Conservation (phyloP, 2,797 vertebrate genomes). For the Sphenopsis melanotis region DNA sequence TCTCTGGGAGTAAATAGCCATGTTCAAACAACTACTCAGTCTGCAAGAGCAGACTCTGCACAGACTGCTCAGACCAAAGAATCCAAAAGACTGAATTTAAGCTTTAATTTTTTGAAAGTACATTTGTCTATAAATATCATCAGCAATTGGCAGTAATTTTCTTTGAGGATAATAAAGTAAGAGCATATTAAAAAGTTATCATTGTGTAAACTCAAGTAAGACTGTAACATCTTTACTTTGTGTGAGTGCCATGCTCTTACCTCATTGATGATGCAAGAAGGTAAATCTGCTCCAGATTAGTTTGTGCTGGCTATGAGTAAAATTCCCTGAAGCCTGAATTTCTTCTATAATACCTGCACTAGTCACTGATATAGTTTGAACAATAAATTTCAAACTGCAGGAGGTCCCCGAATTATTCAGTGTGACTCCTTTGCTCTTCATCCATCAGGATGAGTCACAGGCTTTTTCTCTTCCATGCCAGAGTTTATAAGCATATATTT, state of each 20-base stretch:
- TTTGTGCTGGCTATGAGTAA: not conserved
- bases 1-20: not conserved
- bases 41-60: not conserved
- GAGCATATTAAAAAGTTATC: not conserved
- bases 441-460: not conserved
- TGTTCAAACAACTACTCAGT: not conserved
- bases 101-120: not conserved
- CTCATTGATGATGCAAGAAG: not conserved
- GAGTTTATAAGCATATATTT: not conserved
- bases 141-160: not conserved
- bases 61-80: not conserved
- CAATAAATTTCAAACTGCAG: not conserved
- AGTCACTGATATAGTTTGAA: not conserved
- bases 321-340: not conserved
- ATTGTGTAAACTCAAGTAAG: not conserved
- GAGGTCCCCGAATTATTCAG: not conserved
- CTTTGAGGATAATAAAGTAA: not conserved
- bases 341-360: not conserved
- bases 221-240: not conserved
- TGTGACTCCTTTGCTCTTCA: not conserved
- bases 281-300: not conserved
- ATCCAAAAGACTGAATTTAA: not conserved
- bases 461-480: not conserved
- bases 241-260: not conserved
- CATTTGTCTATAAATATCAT: not conserved